Evolutionary conservation across 2,113 vertebrate species (phyloP), one percentile per base, ranked within the genome.

Genomic region (Andinoacara biseriatus): DNA sequence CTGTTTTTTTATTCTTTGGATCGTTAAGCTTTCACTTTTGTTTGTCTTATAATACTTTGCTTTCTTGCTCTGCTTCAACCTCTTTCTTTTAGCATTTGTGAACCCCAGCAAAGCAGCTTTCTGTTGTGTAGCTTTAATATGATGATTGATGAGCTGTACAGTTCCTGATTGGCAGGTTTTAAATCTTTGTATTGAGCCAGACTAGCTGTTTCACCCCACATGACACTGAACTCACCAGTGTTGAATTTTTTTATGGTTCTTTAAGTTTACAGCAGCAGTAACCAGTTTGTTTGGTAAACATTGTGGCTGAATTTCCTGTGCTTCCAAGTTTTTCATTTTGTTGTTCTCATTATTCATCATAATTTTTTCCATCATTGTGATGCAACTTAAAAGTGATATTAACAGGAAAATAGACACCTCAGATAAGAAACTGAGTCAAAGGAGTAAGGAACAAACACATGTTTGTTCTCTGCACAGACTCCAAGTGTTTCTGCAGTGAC

Each of bases 281-380:
- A 26, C 0, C 46, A 54, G 46, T 7, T 9, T 52, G 67, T 54
- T 56, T 10, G 20, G 54, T 22, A 20, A 22, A 56, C 20, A 22
- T 11, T 22, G 20, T n/a, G 54, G n/a, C 9, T 56, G 3, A 5
- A 49, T 56, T 54, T 72, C 67, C 20, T 52, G 43, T 72, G 22
- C 0, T 72, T 72, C 24, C 15, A 52, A 72, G 46, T 52, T 72
- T 52, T 2, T 3, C n/a, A 52, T 52, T n/a, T 0, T 0, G n/a
- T n/a, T n/a, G n/a, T 0, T 4, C 15, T 72, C 29, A 52, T n/a
- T 43, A 54, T 72, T 72, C 46, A n/a, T 72, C 31, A 7, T 33
- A 7, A 2, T 33, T 33, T 33, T 33, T 33, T 54, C 8, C 8
- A 54, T 31, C 52, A 52, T 72, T 72, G 10, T 54, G 54, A 54